Evolutionary conservation across 2,888 invertebrate species (phyloP).

Genomic region (Hypomecis punctinalis): DNA sequence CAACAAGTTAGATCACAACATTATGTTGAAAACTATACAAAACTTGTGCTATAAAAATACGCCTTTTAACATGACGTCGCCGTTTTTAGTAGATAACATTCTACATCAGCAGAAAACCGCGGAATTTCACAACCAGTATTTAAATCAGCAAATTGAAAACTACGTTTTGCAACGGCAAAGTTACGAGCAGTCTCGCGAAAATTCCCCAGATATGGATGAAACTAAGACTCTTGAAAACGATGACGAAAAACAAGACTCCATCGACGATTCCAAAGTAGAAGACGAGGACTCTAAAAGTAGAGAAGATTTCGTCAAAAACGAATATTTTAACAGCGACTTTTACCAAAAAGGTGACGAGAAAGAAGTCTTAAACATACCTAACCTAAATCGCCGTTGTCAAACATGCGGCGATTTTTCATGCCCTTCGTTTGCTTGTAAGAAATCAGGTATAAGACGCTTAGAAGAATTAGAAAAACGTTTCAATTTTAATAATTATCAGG

Average conservation of each 20-base stretch:
- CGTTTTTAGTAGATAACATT: slow-evolving; percentile 86
- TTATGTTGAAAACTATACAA: slow-evolving; percentile 81
- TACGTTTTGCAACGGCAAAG: slow-evolving; percentile 69
- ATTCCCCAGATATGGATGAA: slow-evolving; percentile 73
- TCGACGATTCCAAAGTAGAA: slow-evolving; percentile 62
- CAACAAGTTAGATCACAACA: slow-evolving; percentile 72
- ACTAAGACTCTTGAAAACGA: slow-evolving; percentile 61
- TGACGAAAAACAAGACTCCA: slow-evolving; percentile 56
- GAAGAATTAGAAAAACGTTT: slow-evolving; percentile 79
- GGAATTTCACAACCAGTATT: slow-evolving; percentile 80
- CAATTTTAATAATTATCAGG: slow-evolving; percentile 69
- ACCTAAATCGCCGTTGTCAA: slow-evolving; percentile 76
- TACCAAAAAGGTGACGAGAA: slow-evolving; percentile 67
- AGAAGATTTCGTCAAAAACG: slow-evolving; percentile 71
- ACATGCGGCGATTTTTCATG: slow-evolving; percentile 85
- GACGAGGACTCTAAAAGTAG: slow-evolving; percentile 55
- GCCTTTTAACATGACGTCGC: slow-evolving; percentile 84
- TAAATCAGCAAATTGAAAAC: slow-evolving; percentile 81
- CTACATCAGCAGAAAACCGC: slow-evolving; percentile 83
- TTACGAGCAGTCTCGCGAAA: slow-evolving; percentile 67
- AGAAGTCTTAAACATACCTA: slow-evolving; percentile 75
- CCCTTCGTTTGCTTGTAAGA: slow-evolving; percentile 79
- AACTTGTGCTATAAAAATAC: slow-evolving; percentile 75
- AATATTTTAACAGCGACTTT: slow-evolving; percentile 69
- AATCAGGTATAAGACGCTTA: slow-evolving; percentile 71